These are phyloP conservation scores for Larimichthys polyactis DNA, from an alignment of 2,113 vertebrate species.

Conservation along the genomic window DNA sequence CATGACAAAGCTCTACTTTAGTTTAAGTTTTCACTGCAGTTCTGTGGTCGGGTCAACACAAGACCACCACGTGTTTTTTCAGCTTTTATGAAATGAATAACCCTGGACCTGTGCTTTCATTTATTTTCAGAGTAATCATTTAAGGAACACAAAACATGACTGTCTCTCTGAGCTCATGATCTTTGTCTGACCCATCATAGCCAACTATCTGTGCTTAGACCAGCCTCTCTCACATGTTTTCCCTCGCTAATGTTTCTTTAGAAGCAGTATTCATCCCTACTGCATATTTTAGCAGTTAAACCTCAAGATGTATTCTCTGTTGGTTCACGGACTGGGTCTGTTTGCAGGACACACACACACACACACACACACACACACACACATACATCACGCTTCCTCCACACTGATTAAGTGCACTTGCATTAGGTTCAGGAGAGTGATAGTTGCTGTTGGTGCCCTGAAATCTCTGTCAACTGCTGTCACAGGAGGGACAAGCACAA, in stretches of 20 bases:
- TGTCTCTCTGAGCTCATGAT: neutral
- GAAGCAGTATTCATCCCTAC: conserved; percentile 24
- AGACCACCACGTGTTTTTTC: neutral
- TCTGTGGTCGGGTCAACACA: neutral
- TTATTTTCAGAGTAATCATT: conserved; percentile 30
- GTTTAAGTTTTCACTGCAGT: conserved; percentile 15
- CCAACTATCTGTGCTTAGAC: conserved; percentile 47
- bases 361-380: conserved; percentile 32
- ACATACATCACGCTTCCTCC: conserved; percentile 26
- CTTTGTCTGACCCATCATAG: conserved; percentile 22
- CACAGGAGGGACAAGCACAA: conserved; percentile 44
- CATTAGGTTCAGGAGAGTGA: conserved; percentile 52
- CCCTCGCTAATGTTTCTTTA: conserved; percentile 42
- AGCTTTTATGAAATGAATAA: neutral
- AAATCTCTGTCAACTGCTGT: conserved; percentile 58
- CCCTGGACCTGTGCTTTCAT: conserved; percentile 11
- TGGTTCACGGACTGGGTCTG: conserved; percentile 43
- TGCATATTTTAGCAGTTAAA: conserved; percentile 54
- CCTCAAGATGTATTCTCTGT: conserved; percentile 51
- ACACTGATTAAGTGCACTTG: conserved; percentile 62
- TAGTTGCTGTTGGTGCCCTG: conserved; percentile 58
- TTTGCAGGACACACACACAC: conserved; percentile 40
- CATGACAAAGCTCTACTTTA: neutral
- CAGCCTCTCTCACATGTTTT: neutral
- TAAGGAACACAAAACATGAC: conserved; percentile 31